Percentiles rank a stretch among this genome's conserved stretches.
Evolutionary conservation across 2,113 vertebrate genomes (phyloP).

Genomic region (Nanorana parkeri): DNA sequence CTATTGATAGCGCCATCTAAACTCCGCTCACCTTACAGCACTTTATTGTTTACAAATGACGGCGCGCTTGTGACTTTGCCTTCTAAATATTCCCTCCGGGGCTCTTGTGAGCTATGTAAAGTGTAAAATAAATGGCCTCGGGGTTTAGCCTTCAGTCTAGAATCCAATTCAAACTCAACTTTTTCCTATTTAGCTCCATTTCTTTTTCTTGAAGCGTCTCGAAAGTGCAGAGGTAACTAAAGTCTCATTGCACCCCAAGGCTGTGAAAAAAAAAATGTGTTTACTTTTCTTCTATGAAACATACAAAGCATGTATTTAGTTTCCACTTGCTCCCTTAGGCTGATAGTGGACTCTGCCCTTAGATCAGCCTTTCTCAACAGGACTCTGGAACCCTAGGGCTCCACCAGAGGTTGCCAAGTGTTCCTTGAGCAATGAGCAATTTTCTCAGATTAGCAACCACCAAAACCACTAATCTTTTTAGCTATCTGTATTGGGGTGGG

Average conservation of each 20-base stretch:
- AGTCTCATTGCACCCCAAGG: conserved; percentile 54
- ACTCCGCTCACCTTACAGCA: background rate
- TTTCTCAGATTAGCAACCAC: too few relatives aligned
- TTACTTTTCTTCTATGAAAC: conserved; percentile 32
- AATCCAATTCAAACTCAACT: conserved; percentile 24
- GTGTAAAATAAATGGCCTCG: conserved; percentile 28
- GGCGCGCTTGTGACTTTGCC: conserved; percentile 19
- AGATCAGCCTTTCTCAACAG: too few relatives aligned
- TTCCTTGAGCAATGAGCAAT: too few relatives aligned
- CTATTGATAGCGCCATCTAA: conserved; percentile 33
- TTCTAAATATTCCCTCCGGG: conserved; percentile 40
- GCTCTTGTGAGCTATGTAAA: conserved; percentile 4
- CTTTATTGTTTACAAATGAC: conserved; percentile 45
- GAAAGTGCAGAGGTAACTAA: conserved; percentile 18
- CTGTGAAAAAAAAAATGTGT: conserved; percentile 32
- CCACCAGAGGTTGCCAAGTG: too few relatives aligned
- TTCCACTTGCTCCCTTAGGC: too few relatives aligned
- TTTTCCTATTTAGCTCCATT: conserved; percentile 37
- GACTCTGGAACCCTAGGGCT: too few relatives aligned
- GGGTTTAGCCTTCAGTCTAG: conserved; percentile 15
- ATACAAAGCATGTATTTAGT: too few relatives aligned
- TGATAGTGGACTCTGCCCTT: too few relatives aligned
- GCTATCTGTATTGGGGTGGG: too few relatives aligned
- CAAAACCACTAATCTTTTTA: too few relatives aligned
- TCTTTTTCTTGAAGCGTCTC: conserved; percentile 38